A percentile compares a stretch with the other conserved stretches of the same genome.
phyloP scores from a whole-genome alignment of 2,888 invertebrate genomes.

The Temnothorax unifasciatus region DNA sequence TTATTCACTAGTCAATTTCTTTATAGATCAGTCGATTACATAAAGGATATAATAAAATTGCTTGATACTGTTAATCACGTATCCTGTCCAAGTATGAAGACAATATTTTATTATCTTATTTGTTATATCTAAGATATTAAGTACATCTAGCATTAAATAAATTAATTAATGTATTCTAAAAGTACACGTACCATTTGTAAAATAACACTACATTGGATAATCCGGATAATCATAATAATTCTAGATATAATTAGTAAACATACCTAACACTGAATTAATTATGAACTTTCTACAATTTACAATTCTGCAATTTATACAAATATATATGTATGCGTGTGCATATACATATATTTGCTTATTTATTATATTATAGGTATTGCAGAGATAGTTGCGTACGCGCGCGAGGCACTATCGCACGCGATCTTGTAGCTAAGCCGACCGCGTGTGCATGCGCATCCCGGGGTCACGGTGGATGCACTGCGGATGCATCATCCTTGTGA shows the following conservation, averaged over 20 bases:
- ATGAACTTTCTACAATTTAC: constrained; percentile 1
- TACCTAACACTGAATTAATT: background rate
- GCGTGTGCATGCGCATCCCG: constrained; percentile 67
- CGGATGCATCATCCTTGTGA: constrained; percentile 65
- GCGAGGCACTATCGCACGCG: constrained; percentile 52
- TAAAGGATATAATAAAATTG: background rate
- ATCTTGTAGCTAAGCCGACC: constrained; percentile 54
- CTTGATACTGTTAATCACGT: background rate
- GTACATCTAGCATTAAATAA: background rate
- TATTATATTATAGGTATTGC: constrained; percentile 32
- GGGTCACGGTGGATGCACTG: constrained; percentile 80
- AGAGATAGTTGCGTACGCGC: constrained; percentile 21
- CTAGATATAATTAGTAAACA: background rate
- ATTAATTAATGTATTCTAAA: background rate
- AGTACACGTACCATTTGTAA: background rate
- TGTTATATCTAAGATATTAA: background rate
- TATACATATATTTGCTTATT: constrained; percentile 14
- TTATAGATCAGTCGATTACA: background rate
- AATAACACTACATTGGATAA: background rate
- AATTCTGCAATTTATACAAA: background rate
- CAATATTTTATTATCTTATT: background rate
- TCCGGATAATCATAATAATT: background rate
- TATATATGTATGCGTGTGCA: background rate
- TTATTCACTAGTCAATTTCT: background rate
- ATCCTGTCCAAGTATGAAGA: background rate